Percentiles rank a stretch among this genome's conserved stretches.
These are phyloP conservation scores for Urocitellus parryii DNA, from an alignment of 2,113 vertebrate species.

Conservation along the genomic window DNA sequence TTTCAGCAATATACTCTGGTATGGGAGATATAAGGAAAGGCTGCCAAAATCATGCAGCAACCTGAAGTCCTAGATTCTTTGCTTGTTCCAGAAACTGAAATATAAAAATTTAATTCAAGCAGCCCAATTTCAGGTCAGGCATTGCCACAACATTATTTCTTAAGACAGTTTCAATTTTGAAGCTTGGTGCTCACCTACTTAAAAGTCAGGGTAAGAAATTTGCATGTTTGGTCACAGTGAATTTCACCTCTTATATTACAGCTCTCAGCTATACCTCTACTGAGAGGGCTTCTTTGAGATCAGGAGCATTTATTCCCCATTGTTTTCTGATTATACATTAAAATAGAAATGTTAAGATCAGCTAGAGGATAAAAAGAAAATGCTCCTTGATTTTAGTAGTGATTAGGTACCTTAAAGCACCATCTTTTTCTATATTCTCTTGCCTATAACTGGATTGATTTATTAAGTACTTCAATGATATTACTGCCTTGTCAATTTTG, in stretches of 20 bases:
- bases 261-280: too few relatives aligned
- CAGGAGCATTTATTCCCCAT: neutral
- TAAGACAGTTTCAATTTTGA: neutral
- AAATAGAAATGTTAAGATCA: neutral
- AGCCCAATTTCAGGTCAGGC: slow-evolving; percentile 4
- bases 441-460: too few relatives aligned
- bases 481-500: neutral
- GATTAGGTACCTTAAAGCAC: neutral
- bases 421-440: neutral
- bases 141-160: neutral
- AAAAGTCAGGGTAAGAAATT: neutral
- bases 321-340: too few relatives aligned
- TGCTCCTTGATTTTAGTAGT: neutral
- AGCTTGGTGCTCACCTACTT: neutral
- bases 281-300: too few relatives aligned
- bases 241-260: neutral
- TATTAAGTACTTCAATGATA: neutral
- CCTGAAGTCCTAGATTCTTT: neutral
- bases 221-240: neutral
- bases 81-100: slow-evolving; percentile 18
- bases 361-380: neutral
- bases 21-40: neutral
- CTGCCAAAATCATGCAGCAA: slow-evolving; percentile 6
- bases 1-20: neutral
- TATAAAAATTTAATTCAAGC: neutral